Percentiles rank a stretch among this genome's conserved stretches.
phyloP scores from a whole-genome alignment of 2,797 vertebrate species.

The Semotilus atromaculatus region DNA sequence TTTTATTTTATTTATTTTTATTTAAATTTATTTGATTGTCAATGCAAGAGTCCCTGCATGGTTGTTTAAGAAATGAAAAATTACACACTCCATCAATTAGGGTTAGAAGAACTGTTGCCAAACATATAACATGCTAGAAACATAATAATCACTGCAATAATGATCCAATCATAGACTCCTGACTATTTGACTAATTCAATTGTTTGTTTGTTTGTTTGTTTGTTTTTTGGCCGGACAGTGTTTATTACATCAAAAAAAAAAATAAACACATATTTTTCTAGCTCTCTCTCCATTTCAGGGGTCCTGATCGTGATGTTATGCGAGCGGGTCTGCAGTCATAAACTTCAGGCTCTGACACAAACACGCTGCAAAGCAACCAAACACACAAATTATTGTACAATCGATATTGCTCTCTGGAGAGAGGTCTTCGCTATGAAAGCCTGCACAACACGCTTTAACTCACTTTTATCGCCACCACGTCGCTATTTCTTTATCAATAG shows the following conservation, averaged over 20 bases:
- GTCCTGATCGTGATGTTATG: background rate
- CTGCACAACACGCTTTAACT: slow-evolving; percentile 30
- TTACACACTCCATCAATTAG: no score
- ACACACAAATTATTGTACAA: slow-evolving; percentile 30
- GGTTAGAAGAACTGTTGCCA: no score
- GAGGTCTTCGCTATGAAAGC: background rate
- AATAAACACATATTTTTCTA: background rate
- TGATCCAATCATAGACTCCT: no score
- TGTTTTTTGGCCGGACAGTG: no score
- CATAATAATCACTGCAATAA: no score
- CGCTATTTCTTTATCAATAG: slow-evolving; percentile 25
- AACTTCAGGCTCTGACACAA: slow-evolving; percentile 5
- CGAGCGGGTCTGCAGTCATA: slow-evolving; percentile 2
- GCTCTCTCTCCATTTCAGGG: background rate
- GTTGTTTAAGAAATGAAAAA: no score
- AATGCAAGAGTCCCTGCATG: no score
- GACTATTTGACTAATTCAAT: no score
- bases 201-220: no score
- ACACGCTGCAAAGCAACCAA: background rate
- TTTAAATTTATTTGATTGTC: no score
- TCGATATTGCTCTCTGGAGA: slow-evolving; percentile 25
- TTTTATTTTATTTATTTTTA: background rate
- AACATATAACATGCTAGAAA: no score
- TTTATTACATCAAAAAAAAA: background rate
- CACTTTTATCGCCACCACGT: slow-evolving; percentile 5